phyloP scores from a whole-genome alignment of 2,113 vertebrate genomes.

The Thinocorus orbignyianus region DNA sequence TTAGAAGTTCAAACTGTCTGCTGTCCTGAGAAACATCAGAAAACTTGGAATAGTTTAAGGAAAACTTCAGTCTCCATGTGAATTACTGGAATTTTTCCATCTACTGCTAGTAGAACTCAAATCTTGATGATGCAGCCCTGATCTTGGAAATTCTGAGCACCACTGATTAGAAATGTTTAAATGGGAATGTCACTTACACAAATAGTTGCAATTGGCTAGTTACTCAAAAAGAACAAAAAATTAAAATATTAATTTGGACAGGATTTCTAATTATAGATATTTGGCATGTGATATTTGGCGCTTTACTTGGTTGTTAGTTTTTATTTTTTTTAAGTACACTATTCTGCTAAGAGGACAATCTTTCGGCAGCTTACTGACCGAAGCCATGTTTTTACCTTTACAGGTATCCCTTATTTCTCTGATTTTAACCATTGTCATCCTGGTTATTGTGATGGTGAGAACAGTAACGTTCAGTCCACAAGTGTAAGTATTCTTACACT shows the following conservation, averaged over 20 bases:
- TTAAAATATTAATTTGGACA: background rate
- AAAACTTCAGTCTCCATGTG: background rate
- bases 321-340: background rate
- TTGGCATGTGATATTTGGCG: background rate
- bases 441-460: constrained; percentile 83
- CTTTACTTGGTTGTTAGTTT: background rate
- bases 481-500: constrained; percentile 80
- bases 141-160: background rate
- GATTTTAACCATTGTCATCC: constrained; percentile 84
- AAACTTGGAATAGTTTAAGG: background rate
- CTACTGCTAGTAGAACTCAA: background rate
- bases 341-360: background rate
- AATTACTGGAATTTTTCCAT: background rate
- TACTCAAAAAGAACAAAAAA: background rate
- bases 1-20: background rate
- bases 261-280: background rate
- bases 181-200: background rate
- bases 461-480: constrained; percentile 81
- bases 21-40: background rate
- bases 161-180: background rate
- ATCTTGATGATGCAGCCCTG: background rate
- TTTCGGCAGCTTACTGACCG: background rate
- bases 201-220: background rate
- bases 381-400: background rate
- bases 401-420: constrained; percentile 91